Percentiles rank a stretch among this genome's conserved stretches.
Evolutionary conservation across 2,888 invertebrate genomes (phyloP).

Genomic region (Endotricha flammealis): DNA sequence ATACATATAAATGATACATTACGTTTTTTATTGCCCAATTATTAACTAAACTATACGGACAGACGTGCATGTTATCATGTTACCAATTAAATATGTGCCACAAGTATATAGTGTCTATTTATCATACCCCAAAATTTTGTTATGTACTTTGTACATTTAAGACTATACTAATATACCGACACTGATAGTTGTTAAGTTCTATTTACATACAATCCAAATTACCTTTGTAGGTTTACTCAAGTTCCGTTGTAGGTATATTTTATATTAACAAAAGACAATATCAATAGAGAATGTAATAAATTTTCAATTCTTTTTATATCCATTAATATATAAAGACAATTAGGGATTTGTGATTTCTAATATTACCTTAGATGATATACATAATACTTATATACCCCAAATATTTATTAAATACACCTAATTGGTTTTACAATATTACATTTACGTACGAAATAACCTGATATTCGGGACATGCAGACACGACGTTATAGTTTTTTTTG

Average conservation of each 20-base stretch:
- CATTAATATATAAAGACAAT: neutral
- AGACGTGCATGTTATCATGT: neutral
- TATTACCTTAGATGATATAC: no score
- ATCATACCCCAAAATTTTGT: neutral
- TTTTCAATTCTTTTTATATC: neutral
- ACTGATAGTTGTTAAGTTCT: constrained; percentile 1
- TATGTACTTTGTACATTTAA: neutral
- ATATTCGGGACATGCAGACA: no score
- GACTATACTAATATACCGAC: neutral
- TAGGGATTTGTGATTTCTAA: no score
- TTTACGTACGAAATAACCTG: no score
- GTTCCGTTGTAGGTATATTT: constrained; percentile 1
- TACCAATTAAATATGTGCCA: neutral
- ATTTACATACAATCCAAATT: neutral
- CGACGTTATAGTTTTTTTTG: no score
- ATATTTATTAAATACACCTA: no score
- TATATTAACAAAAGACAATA: constrained; percentile 20
- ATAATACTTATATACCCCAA: no score
- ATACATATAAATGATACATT: neutral
- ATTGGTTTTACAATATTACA: no score
- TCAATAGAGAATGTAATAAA: constrained; percentile 17
- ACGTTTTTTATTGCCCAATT: neutral
- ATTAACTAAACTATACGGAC: neutral
- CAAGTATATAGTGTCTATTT: no score
- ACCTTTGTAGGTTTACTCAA: neutral